Evolutionary conservation across 2,888 invertebrate genomes (phyloP).

Genomic region (Sympetrum striolatum): DNA sequence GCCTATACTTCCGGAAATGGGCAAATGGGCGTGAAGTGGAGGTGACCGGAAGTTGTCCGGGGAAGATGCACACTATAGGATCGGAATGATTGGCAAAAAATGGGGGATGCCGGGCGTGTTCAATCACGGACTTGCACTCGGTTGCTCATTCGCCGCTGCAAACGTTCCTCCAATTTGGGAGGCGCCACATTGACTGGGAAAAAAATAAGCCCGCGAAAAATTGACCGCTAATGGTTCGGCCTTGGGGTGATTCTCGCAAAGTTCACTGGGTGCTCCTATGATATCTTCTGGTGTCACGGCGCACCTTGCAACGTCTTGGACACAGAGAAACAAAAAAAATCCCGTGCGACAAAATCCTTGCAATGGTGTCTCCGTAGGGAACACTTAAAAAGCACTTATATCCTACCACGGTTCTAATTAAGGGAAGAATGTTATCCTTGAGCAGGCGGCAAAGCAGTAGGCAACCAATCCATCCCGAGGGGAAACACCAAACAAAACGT

Average conservation of each 20-base stretch:
- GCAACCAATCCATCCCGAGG: too few species aligned
- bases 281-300: too few species aligned
- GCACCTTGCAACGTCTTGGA: too few species aligned
- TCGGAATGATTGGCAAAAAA: neutral
- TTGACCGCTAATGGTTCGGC: neutral
- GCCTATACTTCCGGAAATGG: constrained; percentile 5
- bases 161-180: neutral
- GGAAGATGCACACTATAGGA: neutral
- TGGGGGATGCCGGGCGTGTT: neutral
- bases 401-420: too few species aligned
- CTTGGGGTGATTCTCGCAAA: neutral
- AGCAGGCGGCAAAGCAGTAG: too few species aligned
- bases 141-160: too few species aligned
- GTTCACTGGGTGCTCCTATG: neutral
- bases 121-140: constrained; percentile 12
- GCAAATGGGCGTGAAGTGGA: constrained; percentile 1
- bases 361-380: too few species aligned
- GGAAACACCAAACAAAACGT: too few species aligned
- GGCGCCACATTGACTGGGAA: neutral
- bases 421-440: too few species aligned
- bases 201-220: neutral
- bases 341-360: too few species aligned
- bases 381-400: too few species aligned
- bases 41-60: constrained; percentile 10
- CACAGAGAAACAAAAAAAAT: too few species aligned